These are phyloP conservation scores for Urocolius indicus DNA, from an alignment of 2,113 vertebrate species.

Conservation along the genomic window DNA sequence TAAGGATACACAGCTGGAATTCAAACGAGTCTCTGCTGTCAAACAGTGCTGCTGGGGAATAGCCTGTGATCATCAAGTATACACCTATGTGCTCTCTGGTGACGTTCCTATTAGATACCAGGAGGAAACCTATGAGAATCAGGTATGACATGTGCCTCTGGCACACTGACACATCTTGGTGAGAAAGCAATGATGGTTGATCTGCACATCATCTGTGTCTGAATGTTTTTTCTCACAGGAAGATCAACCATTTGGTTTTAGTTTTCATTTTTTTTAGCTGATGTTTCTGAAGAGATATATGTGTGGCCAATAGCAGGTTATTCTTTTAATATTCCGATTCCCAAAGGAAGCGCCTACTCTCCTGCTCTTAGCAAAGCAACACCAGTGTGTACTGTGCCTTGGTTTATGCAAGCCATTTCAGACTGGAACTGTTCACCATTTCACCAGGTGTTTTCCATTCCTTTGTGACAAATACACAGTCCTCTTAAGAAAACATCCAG, in stretches of 20 bases:
- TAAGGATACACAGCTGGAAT: constrained; percentile 86
- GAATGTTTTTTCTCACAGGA: not conserved
- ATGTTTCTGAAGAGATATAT: not conserved
- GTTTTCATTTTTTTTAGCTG: not conserved
- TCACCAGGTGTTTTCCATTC: not conserved
- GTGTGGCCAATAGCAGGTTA: not conserved
- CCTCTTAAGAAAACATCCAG: not conserved
- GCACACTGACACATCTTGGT: not conserved
- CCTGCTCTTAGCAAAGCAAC: not conserved
- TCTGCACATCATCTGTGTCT: not conserved
- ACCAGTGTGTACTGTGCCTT: not conserved
- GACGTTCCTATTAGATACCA: constrained; percentile 90
- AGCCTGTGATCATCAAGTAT: constrained; percentile 90
- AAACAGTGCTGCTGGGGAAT: constrained; percentile 95
- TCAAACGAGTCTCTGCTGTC: constrained; percentile 89
- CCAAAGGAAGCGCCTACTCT: not conserved
- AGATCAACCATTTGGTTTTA: not conserved
- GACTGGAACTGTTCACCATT: not conserved
- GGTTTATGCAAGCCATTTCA: not conserved
- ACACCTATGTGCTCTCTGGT: constrained; percentile 87
- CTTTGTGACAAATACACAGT: not conserved
- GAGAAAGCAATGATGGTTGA: not conserved
- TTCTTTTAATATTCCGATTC: not conserved
- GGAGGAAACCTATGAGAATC: constrained; percentile 96
- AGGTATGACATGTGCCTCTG: constrained; percentile 72